These are phyloP conservation scores for Mya arenaria DNA, from an alignment of 1,140 invertebrate species.

Conservation along the genomic window DNA sequence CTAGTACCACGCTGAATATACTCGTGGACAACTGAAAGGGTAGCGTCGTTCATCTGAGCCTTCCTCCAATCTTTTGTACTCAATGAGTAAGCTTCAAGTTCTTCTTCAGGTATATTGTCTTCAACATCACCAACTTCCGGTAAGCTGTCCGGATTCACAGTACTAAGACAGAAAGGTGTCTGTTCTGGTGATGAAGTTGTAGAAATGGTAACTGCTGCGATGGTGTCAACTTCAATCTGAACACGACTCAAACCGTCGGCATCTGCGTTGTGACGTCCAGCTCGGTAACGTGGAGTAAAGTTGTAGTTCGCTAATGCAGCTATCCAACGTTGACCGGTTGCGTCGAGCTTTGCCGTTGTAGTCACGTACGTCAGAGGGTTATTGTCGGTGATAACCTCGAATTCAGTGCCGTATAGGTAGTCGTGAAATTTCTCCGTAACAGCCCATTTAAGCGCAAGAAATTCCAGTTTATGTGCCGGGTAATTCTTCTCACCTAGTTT, in stretches of 20 bases:
- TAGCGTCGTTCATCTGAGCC: too few relatives aligned
- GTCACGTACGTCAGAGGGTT: conserved; percentile 31
- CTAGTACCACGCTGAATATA: too few relatives aligned
- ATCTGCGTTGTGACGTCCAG: conserved; percentile 18
- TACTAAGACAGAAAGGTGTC: too few relatives aligned
- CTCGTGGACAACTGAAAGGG: too few relatives aligned
- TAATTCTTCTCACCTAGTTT: conserved; percentile 49
- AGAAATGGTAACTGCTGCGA: too few relatives aligned
- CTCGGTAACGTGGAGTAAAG: neutral
- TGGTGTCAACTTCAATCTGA: too few relatives aligned
- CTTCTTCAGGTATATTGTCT: too few relatives aligned
- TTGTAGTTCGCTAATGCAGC: neutral
- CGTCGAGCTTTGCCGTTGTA: conserved; percentile 13
- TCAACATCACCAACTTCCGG: too few relatives aligned
- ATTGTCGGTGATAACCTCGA: conserved; percentile 38
- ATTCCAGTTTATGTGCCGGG: conserved; percentile 38
- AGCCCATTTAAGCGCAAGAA: conserved; percentile 38
- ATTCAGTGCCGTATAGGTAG: conserved; percentile 42
- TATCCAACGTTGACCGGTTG: conserved; percentile 13
- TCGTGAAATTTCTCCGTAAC: conserved; percentile 37
- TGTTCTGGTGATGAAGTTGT: too few relatives aligned
- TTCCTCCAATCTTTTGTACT: too few relatives aligned
- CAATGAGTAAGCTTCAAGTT: too few relatives aligned
- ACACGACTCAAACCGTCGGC: conserved; percentile 1
- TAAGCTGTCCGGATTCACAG: too few relatives aligned